Base-by-base conservation (phyloP, 2,888 invertebrate genomes). In the Acleris emargana region DNA sequence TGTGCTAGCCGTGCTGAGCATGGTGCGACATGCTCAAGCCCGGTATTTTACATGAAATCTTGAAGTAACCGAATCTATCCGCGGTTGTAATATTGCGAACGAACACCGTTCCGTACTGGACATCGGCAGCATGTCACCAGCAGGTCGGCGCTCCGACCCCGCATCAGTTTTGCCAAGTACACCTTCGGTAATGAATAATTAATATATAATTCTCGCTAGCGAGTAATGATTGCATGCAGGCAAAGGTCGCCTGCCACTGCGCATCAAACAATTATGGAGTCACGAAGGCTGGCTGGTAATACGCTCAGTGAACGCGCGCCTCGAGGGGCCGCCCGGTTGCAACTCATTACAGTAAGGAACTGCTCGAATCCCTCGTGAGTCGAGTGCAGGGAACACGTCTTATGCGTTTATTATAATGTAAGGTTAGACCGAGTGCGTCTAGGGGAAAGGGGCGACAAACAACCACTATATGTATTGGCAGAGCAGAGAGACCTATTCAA, bases 241-340 rank as follows among this genome's bases (percentile, higher is more conserved):
- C 73, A 77, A 74, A 78, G 81, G 79, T 75, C 78, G 62, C 67
- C 25, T 68, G 69, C 69, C 71, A 69, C 68, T 72, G 69, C 67
- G 71, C 73, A 73, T 71, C 69, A 68, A 71, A 73, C 75, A 71
- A 74, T 76, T 80, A 81, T 69, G 81, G 80, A 70, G 67, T 53
- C 66, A 69, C 72, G 80, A 85, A 85, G 85, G 85, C 73, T 82
- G 72, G 62, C 51, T 47, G 45, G 69, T 64, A 58, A 62, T 54
- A 70, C 69, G 62, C 67, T 73, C 71, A 68, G 61, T 67, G 73
- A 74, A 73, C 64, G 73, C 69, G 63, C 64, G 68, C 70, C 75
- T 82, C 82, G 76, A 71, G 72, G 80, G 84, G 83, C 79, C 67
- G 53, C 13, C 11, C 16, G 55, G 66, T 68, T 64, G 58, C 62